phyloP scores from a whole-genome alignment of 1,140 invertebrate genomes.

The Scaptomyza montana region DNA sequence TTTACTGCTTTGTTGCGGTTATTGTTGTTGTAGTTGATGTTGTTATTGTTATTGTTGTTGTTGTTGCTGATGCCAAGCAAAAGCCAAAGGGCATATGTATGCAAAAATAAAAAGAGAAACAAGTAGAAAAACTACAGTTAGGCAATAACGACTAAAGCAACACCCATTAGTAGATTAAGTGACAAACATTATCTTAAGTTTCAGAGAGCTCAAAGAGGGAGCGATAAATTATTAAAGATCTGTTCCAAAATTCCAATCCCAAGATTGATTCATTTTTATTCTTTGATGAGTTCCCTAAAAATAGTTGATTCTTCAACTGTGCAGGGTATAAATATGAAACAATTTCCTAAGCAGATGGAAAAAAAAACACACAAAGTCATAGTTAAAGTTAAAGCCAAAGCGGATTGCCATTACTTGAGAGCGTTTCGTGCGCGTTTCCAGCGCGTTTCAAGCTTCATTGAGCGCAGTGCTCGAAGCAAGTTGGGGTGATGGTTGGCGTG shows the following conservation, averaged over 20 bases:
- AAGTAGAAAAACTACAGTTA: background rate
- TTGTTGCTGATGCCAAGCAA: conserved; percentile 38
- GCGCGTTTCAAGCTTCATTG: conserved; percentile 70
- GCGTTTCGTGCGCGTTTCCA: conserved; percentile 33
- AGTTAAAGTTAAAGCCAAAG: conserved; percentile 64
- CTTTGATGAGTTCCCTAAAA: background rate
- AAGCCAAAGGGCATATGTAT: conserved; percentile 70
- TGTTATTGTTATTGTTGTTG: conserved; percentile 1
- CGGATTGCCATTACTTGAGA: conserved; percentile 70
- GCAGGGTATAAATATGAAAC: conserved; percentile 13
- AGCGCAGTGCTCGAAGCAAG: conserved; percentile 4
- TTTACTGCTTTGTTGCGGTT: conserved; percentile 63
- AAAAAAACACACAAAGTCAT: conserved; percentile 34
- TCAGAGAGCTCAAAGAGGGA: background rate
- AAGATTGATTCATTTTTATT: no score
- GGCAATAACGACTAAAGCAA: background rate
- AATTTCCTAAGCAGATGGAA: background rate
- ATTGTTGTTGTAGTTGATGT: conserved; percentile 11
- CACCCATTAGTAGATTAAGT: conserved; percentile 2
- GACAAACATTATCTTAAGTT: no score
- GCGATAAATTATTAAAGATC: no score
- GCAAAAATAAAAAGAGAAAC: conserved; percentile 34
- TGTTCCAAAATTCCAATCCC: no score
- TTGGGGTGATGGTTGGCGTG: background rate
- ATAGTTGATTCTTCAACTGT: no score